Conservation (phyloP, 2,797 vertebrate genomes). For the Distichodus sexfasciatus region DNA sequence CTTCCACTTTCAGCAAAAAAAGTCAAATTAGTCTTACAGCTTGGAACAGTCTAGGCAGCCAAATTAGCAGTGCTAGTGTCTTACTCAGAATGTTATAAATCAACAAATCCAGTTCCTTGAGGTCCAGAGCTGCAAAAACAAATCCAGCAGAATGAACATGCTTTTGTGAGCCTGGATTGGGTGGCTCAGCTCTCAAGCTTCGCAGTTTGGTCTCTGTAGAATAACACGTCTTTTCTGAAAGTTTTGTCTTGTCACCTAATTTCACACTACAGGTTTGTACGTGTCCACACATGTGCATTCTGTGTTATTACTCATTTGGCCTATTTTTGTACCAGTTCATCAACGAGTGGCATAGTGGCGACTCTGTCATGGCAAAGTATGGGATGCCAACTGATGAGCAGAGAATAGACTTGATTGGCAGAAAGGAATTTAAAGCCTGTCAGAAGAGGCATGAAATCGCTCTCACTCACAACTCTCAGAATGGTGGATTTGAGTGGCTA, state of each 20-base stretch:
- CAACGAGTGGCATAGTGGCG: background rate
- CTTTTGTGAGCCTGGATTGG: background rate
- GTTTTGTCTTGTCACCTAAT: background rate
- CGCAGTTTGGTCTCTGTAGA: conserved; percentile 1
- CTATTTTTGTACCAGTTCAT: background rate
- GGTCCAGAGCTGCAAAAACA: background rate
- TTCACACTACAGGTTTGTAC: conserved; percentile 16
- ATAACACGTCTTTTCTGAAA: conserved; percentile 15
- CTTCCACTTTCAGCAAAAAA: conserved; percentile 9
- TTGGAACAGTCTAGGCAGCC: too few species aligned
- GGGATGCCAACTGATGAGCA: background rate
- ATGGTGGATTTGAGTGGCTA: background rate
- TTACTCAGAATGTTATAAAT: too few species aligned
- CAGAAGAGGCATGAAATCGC: background rate
- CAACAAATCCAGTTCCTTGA: too few species aligned
- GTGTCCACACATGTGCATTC: background rate
- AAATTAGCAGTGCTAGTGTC: too few species aligned
- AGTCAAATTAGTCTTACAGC: too few species aligned
- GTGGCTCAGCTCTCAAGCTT: background rate
- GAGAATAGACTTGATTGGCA: background rate
- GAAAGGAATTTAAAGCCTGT: background rate
- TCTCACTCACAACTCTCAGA: background rate
- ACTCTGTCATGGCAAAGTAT: background rate
- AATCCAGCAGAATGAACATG: background rate
- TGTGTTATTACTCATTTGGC: background rate